A percentile compares a stretch with the other conserved stretches of the same genome.
Conservation (phyloP, 1,140 invertebrate genomes). For the Diorhabda elongata region DNA sequence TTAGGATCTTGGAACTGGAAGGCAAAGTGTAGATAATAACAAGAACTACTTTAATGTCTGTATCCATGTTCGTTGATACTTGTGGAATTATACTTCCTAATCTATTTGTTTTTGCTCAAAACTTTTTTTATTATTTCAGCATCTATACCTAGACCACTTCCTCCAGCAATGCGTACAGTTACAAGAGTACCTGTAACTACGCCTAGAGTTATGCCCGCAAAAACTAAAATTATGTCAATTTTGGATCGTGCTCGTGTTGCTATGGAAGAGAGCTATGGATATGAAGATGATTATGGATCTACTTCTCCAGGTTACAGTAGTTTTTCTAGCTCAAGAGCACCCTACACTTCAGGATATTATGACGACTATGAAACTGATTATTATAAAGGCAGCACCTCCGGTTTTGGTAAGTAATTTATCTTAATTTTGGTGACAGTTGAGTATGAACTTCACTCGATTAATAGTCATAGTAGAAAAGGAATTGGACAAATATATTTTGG, state of each 20-base stretch:
- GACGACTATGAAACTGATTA: slow-evolving; percentile 34
- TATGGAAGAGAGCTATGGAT: slow-evolving; percentile 73
- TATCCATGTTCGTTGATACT: background rate
- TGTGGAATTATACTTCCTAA: slow-evolving; percentile 18
- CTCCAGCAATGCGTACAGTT: slow-evolving; percentile 43
- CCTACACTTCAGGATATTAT: slow-evolving; percentile 32
- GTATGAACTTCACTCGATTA: too few relatives aligned
- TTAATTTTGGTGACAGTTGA: too few relatives aligned
- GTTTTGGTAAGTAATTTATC: slow-evolving; percentile 34
- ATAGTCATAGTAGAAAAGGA: too few relatives aligned
- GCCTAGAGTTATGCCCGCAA: slow-evolving; percentile 56
- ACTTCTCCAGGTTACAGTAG: slow-evolving; percentile 26
- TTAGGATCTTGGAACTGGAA: too few relatives aligned
- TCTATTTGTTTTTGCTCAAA: background rate
- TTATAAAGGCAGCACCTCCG: slow-evolving; percentile 32
- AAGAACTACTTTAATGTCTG: too few relatives aligned
- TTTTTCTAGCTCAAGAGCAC: slow-evolving; percentile 27
- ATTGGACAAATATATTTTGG: too few relatives aligned
- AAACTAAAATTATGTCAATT: slow-evolving; percentile 77
- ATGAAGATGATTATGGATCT: slow-evolving; percentile 36
- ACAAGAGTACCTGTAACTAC: slow-evolving; percentile 49
- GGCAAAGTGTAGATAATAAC: too few relatives aligned
- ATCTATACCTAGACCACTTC: slow-evolving; percentile 3
- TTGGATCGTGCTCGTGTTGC: slow-evolving; percentile 73
- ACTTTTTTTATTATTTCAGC: background rate